Evolutionary conservation across 2,113 vertebrate species (phyloP).

Genomic region (Oplegnathus fasciatus): DNA sequence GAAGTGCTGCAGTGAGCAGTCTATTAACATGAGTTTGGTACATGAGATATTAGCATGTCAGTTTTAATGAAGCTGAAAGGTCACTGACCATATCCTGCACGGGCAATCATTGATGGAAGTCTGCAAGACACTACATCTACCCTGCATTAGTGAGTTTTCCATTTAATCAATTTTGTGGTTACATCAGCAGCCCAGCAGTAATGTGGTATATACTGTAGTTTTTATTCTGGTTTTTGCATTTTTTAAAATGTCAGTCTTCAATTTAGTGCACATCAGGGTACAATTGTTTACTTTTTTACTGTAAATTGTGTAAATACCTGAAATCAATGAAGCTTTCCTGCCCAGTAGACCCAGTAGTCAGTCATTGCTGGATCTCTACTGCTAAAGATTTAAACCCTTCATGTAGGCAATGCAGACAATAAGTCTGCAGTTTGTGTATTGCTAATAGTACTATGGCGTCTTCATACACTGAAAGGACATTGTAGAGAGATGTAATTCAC

Average conservation of each 20-base stretch:
- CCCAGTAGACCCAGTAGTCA: neutral
- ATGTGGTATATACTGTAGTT: too few species aligned
- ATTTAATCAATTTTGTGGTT: neutral
- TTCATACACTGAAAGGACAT: slow-evolving; percentile 22
- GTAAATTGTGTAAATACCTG: slow-evolving; percentile 1
- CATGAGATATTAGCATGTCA: slow-evolving; percentile 11
- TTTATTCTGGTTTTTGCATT: neutral
- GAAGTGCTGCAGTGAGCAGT: slow-evolving; percentile 6
- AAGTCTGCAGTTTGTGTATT: slow-evolving; percentile 5
- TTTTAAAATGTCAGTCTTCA: neutral
- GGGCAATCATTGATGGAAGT: neutral
- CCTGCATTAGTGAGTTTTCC: slow-evolving; percentile 7
- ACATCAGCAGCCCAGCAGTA: neutral
- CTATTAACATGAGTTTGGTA: neutral
- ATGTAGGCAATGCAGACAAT: neutral
- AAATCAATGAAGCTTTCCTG: neutral
- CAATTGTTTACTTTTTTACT: neutral
- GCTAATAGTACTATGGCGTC: slow-evolving; percentile 4
- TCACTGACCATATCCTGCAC: neutral
- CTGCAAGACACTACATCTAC: neutral
- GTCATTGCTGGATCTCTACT: slow-evolving; percentile 11
- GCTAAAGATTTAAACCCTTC: slow-evolving; percentile 11
- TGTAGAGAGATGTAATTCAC: slow-evolving; percentile 34
- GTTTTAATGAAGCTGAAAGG: slow-evolving; percentile 38
- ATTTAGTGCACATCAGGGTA: neutral